Evolutionary conservation across 1,140 invertebrate species (phyloP).

Genomic region (Drosophila nebulosa): DNA sequence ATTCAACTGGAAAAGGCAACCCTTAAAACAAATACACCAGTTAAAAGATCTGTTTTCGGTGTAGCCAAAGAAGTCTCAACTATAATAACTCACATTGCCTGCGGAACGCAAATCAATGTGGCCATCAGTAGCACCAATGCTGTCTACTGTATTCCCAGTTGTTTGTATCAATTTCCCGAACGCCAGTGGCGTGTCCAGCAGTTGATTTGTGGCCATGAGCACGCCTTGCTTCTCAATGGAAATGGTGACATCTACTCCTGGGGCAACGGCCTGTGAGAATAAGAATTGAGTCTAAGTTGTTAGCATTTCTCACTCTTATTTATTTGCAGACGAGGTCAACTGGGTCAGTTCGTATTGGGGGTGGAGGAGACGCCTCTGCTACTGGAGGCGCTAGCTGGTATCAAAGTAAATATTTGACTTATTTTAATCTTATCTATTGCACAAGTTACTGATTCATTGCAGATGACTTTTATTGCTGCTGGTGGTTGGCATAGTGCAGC

Average conservation of each 20-base stretch:
- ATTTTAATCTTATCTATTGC: conserved; percentile 19
- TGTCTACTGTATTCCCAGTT: conserved; percentile 84
- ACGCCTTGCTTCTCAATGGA: conserved; percentile 87
- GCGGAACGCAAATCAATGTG: conserved; percentile 81
- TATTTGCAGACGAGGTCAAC: conserved; percentile 88
- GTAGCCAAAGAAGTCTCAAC: conserved; percentile 9
- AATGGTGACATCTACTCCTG: conserved; percentile 89
- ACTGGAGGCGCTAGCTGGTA: conserved; percentile 87
- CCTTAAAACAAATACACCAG: conserved; percentile 8
- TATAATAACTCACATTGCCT: conserved; percentile 77
- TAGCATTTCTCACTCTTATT: no score
- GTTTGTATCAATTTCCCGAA: conserved; percentile 83
- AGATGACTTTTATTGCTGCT: conserved; percentile 85
- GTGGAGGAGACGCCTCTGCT: conserved; percentile 84
- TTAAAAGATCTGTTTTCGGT: conserved; percentile 63
- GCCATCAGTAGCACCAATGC: conserved; percentile 82
- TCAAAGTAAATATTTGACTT: conserved; percentile 81
- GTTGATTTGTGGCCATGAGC: conserved; percentile 89
- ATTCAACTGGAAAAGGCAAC: conserved; percentile 53
- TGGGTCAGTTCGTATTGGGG: conserved; percentile 88
- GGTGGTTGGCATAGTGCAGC: conserved; percentile 93
- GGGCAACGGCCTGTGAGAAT: conserved; percentile 89
- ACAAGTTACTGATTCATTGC: conserved; percentile 11
- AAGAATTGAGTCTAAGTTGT: not conserved
- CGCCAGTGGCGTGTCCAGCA: conserved; percentile 83